Base-by-base conservation (phyloP, 2,797 vertebrate species). In the Semaprochilodus insignis region DNA sequence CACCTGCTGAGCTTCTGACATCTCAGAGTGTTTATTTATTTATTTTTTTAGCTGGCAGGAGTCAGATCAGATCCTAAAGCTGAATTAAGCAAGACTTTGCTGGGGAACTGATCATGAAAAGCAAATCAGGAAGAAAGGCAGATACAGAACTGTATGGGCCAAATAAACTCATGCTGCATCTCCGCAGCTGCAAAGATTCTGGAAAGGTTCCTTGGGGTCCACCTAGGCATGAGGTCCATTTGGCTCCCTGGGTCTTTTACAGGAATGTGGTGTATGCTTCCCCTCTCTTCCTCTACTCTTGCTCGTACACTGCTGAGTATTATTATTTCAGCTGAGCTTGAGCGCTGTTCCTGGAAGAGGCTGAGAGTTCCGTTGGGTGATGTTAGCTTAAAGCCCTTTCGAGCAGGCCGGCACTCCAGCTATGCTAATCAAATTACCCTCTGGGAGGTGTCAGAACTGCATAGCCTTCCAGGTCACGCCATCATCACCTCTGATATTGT, bases 241-340 rank as follows among this genome's bases (percentile, higher is more conserved):
- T 74, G 51, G 51, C 63, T 84, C 14, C 17, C 36, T 73, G 72
- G 40, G 36, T 72, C 16, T 75, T 76, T 60, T 71, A 36, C 23
- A 74, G 34, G 36, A 81, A 59, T 7, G 6, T 4, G 6, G 6
- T 4, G 6, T 71, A 25, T 76, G 77, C 51, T 59, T 40, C 48
- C 52, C n/a, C 25, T 59, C 23, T 23, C 8, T 51, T 55, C 44
- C 15, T 13, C 14, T 10, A 3, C 15, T 60, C 71, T 73, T 23
- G 8, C 79, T 59, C 76, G 63, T 36, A 81, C 74, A 74, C 54
- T 31, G 55, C 57, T 87, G 81, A 86, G 80, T 90, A 86, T 90
- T 92, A 86, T 90, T 92, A 90, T 92, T 83, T 88, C 89, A 93
- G 91, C 91, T 91, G 92, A 90, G 86, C 85, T 86, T 82, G 85